Conservation (phyloP, 2,888 invertebrate genomes). For the Hydroisotoma schaefferi region DNA sequence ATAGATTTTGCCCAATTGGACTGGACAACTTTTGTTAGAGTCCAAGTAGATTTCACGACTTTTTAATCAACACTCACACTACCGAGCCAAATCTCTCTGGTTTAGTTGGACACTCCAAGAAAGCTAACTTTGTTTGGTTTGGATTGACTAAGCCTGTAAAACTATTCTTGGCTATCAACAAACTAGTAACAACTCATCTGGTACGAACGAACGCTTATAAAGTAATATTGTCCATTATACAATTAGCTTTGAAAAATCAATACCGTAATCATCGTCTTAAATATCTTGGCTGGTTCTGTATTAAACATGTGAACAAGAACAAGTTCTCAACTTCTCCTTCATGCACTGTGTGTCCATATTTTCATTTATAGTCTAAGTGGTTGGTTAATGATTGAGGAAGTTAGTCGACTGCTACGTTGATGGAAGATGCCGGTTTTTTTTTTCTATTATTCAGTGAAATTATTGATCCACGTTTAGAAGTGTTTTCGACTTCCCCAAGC, state of each 20-base stretch:
- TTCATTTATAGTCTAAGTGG: too few relatives aligned
- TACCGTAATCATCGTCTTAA: not conserved
- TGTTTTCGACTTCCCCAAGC: constrained; percentile 48
- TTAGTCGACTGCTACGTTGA: constrained; percentile 3
- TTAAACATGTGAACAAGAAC: not conserved
- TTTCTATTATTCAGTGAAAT: not conserved
- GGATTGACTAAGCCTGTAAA: constrained; percentile 7
- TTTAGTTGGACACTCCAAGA: not conserved
- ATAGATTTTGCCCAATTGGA: not conserved
- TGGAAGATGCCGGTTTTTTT: constrained; percentile 4
- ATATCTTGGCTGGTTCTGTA: not conserved
- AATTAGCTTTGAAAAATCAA: constrained; percentile 14
- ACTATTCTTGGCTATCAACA: constrained; percentile 1
- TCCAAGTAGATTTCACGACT: too few relatives aligned
- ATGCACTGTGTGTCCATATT: too few relatives aligned
- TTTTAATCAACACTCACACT: too few relatives aligned
- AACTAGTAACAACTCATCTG: constrained; percentile 14
- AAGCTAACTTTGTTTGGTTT: constrained; percentile 5
- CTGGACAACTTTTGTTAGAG: too few relatives aligned
- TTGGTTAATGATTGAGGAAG: constrained; percentile 1
- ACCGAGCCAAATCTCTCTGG: too few relatives aligned
- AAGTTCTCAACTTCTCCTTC: too few relatives aligned
- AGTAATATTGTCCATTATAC: constrained; percentile 15
- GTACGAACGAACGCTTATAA: not conserved
- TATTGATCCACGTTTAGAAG: constrained; percentile 27